Evolutionary conservation across 2,113 vertebrate genomes (phyloP), one percentile per base, ranked within the genome.

Genomic region (Orientallactaga bullata): DNA sequence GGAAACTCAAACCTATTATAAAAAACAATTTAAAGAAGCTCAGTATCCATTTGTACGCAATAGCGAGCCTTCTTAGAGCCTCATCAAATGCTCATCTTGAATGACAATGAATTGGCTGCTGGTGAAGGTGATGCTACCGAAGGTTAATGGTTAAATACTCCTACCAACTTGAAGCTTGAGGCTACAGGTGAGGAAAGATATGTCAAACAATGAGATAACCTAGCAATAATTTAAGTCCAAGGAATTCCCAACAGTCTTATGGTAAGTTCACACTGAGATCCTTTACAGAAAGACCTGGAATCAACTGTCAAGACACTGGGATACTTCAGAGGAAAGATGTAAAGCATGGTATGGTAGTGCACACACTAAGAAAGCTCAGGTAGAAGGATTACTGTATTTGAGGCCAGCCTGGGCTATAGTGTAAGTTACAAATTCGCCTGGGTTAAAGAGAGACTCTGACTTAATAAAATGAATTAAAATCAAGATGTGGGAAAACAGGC

Each of bases 1-100:
- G 99, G 99, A 97, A 99, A 99, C 94, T 99, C 99, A 98, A 99
- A 99, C 98, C 99, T 99, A 95, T 95, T 95, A 96, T 32, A 32
- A 5, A 97, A 73, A 95, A 95, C 12, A 72, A 61, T 90, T 85
- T 78, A 30, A 18, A 71, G 63, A 92, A 89, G 88, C 47, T 30
- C 24, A 93, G 30, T 23, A 42, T 88, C 80, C 32, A 83, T 21
- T 89, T 74, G 89, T 18, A 42, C 0, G 15, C 37, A 65, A 80
- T 87, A 30, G 5, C 3, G 51, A 18, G 28, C 11, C n/a, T 24
- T 85, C 65, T 72, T 35, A 58, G 42, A 37, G 23, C 28, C 32
- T 63, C 72, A n/a, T 23, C 35, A 28, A 88, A 17, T 12, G 8
- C 51, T 72, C 17, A 18, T 82, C 65, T 39, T 55, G 42, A 78